Base-by-base conservation (phyloP, 2,113 vertebrate genomes). In the Polypterus senegalus region DNA sequence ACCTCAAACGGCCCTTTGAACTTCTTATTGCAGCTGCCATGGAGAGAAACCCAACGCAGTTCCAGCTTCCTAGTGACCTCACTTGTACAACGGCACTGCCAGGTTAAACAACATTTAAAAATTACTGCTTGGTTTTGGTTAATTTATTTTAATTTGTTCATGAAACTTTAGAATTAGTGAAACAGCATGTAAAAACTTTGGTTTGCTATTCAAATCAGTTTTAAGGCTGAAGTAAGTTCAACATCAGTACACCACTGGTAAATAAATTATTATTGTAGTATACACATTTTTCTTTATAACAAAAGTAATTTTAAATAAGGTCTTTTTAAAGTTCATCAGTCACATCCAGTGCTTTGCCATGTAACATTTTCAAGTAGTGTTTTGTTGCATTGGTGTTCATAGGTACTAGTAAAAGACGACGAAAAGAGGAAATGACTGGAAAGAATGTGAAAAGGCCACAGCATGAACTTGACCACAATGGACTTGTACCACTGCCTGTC, bases 41-140 rank as follows among this genome's bases (percentile, higher is more conserved):
- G 93, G 94, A 99, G 79, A 86, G 92, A 74, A 98, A 98, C 75
- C 94, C 96, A 57, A 97, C 94, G 9, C 96, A 99, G 72, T 99
- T 99, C 80, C 94, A 99, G 83, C 81, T 99, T 74, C 96, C 94
- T 71, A 97, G 88, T 47, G 96, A 98, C 76, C 88, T 99, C 74
- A 96, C 92, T 64, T 97, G 94, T 83, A 97, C 93, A 74, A 95
- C 93, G 63, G 92, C 94, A 77, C 90, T 99, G 79, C 96, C 96
- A 91, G 96, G 96, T 92, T 76, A 27, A 59, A 10, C 3, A 27
- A 27, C 1, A 27, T 27, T 27, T 27, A 27, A 27, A 27, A 1
- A 27, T 27, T 27, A 27, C 27, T 27, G 27, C 27, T 27, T 27
- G 27, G 27, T 27, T 27, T 27, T 27, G 27, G 27, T 27, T 27